Conservation (phyloP, 2,888 invertebrate species). For the Dione vanillae region DNA sequence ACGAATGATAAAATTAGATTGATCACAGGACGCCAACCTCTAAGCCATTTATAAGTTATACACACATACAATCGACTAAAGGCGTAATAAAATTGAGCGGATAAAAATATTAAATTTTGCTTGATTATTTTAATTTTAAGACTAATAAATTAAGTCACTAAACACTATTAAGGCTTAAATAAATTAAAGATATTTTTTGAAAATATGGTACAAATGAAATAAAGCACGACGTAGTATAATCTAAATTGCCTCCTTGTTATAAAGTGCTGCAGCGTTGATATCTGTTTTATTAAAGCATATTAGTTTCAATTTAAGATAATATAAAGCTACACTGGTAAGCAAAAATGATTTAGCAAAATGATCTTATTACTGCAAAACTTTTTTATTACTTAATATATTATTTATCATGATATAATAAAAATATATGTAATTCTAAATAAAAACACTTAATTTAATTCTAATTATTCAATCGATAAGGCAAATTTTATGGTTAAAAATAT, state of each 20-base stretch:
- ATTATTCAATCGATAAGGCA: too few species aligned
- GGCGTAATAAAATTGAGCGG: not conserved
- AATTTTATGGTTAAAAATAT: not conserved
- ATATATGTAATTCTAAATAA: too few species aligned
- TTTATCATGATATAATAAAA: too few species aligned
- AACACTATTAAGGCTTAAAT: too few species aligned
- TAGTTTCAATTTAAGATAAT: conserved; percentile 19
- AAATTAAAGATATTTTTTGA: not conserved
- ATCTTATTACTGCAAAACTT: too few species aligned
- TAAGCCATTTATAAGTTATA: not conserved
- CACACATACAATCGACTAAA: not conserved
- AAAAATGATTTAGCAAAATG: not conserved
- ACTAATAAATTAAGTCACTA: too few species aligned
- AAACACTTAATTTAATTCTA: too few species aligned
- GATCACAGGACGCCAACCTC: conserved; percentile 19
- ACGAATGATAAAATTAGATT: conserved; percentile 12
- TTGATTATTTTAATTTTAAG: too few species aligned
- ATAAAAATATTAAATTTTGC: too few species aligned
- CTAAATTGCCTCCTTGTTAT: conserved; percentile 1
- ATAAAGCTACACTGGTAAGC: not conserved
- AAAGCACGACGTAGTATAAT: not conserved
- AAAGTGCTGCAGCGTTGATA: not conserved
- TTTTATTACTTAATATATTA: too few species aligned
- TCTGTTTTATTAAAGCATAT: conserved; percentile 16
- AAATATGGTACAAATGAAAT: not conserved